Evolutionary conservation across 2,797 vertebrate species (phyloP).

Genomic region (Graptemys geographica): DNA sequence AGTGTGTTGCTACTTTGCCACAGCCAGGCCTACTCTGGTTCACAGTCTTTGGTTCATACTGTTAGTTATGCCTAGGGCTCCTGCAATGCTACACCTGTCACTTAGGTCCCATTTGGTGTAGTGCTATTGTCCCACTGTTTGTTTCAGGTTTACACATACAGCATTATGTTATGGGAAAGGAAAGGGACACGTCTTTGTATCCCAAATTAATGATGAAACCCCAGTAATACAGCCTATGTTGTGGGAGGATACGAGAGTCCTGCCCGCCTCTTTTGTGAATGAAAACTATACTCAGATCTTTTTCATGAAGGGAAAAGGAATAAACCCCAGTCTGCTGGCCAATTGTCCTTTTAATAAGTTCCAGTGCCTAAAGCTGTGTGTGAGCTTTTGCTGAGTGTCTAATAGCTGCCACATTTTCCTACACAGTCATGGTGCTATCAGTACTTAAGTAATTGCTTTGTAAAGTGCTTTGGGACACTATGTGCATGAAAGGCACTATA

Average conservation of each 20-base stretch:
- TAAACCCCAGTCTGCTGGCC: neutral
- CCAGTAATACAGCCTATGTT: neutral
- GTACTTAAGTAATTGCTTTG: neutral
- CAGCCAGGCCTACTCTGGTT: neutral
- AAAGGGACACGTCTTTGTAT: neutral
- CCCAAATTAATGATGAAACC: neutral
- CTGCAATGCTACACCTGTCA: neutral
- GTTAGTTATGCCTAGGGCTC: neutral
- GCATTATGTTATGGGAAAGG: neutral
- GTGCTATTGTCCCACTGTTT: neutral
- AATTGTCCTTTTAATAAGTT: conserved; percentile 24
- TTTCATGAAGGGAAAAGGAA: conserved; percentile 29
- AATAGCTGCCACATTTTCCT: conserved; percentile 12
- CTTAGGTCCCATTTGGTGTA: neutral
- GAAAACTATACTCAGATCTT: neutral
- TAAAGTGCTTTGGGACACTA: conserved; percentile 12
- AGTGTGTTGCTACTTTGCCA: too few relatives aligned
- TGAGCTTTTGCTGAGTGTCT: conserved; percentile 16
- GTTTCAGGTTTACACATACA: neutral
- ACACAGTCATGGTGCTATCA: neutral
- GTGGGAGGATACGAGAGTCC: neutral
- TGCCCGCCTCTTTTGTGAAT: conserved; percentile 2
- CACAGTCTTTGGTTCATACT: neutral
- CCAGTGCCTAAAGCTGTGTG: neutral
- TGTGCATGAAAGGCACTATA: neutral